Percentiles rank a stretch among this genome's conserved stretches.
These are phyloP conservation scores for Troilus luridus DNA, from an alignment of 2,888 invertebrate genomes.

Conservation along the genomic window DNA sequence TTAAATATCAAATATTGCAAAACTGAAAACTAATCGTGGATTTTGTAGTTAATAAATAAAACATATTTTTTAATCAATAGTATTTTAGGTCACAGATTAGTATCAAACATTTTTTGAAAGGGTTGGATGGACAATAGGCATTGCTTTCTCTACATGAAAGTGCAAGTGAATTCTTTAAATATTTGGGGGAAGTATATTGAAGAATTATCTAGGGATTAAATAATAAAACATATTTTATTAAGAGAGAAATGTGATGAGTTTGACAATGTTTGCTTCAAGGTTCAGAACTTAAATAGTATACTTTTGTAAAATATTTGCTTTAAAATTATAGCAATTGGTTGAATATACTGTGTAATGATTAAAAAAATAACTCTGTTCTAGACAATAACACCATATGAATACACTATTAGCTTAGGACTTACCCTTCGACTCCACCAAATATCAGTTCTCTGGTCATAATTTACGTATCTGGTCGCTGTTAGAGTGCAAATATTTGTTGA, in stretches of 20 bases:
- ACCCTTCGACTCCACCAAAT: slow-evolving; percentile 68
- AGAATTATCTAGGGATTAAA: neutral
- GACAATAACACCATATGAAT: neutral
- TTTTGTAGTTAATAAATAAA: neutral
- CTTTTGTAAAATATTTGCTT: neutral
- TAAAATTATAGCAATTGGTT: neutral
- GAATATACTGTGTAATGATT: neutral
- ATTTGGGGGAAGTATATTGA: neutral
- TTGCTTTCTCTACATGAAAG: slow-evolving; percentile 19
- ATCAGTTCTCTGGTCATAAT: slow-evolving; percentile 63
- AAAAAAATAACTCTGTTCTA: neutral
- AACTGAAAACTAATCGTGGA: neutral
- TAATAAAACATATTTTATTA: neutral
- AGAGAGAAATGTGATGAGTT: neutral
- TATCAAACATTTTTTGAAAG: neutral
- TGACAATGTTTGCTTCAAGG: neutral
- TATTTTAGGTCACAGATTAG: neutral
- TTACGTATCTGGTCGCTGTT: neutral
- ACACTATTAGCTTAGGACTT: slow-evolving; percentile 60
- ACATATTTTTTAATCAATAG: neutral
- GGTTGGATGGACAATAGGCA: neutral
- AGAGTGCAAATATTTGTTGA: neutral
- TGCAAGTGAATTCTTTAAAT: slow-evolving; percentile 17
- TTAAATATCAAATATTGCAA: neutral
- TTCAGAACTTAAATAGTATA: neutral